Evolutionary conservation across 2,797 vertebrate genomes (phyloP), one percentile per base, ranked within the genome.

Genomic region (Paguma larvata): DNA sequence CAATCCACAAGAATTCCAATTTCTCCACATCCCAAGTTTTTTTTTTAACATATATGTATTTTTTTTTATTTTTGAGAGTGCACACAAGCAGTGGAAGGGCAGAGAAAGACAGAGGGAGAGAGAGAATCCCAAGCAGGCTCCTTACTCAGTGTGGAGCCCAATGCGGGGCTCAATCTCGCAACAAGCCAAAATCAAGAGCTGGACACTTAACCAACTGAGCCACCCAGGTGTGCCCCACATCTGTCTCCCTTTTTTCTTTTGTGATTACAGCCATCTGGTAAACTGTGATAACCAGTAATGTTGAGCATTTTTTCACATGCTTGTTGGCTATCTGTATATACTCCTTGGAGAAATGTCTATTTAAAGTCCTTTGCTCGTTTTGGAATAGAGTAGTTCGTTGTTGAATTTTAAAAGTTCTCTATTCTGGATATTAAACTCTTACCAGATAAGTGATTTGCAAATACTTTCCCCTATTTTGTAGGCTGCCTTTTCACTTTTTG

Each of bases 171-270:
- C 3, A 19, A 59, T 59, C 56, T 59, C 56, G 23, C 56, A 59
- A 23, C 56, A 8, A 23, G 56, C 19, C 56, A 59, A 59, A 59
- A 23, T 59, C 8, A 59, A 59, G 56, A 59, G 56, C 23, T 21
- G 3, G 19, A 59, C 21, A 19, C 56, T 59, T 59, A 59, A 9
- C 56, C 56, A 59, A 23, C 56, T 59, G 21, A 59, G 56, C 56
- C 21, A 59, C 21, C 21, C 56, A 59, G 56, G 21, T 8, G 6
- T 56, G 53, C 7, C 53, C 53, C 6, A 46, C 9, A 70, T 34
- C 41, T 78, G 63, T 18, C 86, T 83, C 34, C 3, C 70, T 46
- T 72, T n/a, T 84, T 88, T 91, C 75, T 59, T 41, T 75, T 75
- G 44, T 80, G 3, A 51, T 34, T 27, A 67, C 1, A 62, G n/a